phyloP scores from a whole-genome alignment of 2,888 invertebrate genomes.

The Ormyrus thymus region DNA sequence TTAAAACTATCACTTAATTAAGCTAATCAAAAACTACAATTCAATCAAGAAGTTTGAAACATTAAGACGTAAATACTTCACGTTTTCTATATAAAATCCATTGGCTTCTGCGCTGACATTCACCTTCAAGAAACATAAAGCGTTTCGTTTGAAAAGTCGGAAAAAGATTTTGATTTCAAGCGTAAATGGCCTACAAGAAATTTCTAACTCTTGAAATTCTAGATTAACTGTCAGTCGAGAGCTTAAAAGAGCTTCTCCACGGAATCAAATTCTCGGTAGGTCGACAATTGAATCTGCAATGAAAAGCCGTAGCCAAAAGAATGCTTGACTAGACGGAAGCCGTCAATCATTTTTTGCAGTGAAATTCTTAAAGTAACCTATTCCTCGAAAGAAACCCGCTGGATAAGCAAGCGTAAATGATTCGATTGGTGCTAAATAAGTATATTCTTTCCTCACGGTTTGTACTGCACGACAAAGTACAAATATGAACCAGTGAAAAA shows the following conservation, averaged over 20 bases:
- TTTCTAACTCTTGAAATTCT: neutral
- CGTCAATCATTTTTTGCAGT: neutral
- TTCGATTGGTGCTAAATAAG: constrained; percentile 56
- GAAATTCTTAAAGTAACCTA: neutral
- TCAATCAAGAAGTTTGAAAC: constrained; percentile 37
- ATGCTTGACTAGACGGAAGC: neutral
- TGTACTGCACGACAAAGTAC: constrained; percentile 25
- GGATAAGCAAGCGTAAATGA: constrained; percentile 33
- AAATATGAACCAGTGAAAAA: neutral
- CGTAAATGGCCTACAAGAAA: neutral
- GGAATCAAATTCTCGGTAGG: neutral
- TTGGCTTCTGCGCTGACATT: neutral
- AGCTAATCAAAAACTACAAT: constrained; percentile 39
- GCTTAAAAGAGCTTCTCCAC: too few relatives aligned
- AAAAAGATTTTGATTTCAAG: neutral
- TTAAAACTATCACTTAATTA: constrained; percentile 38
- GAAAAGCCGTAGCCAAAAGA: neutral
- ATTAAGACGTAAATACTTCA: constrained; percentile 14
- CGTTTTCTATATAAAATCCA: constrained; percentile 37
- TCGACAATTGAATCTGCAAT: neutral
- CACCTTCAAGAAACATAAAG: too few relatives aligned
- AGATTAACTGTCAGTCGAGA: too few relatives aligned
- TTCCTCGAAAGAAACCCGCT: neutral
- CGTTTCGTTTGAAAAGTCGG: too few relatives aligned
- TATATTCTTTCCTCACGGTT: constrained; percentile 29